phyloP scores from a whole-genome alignment of 1,140 invertebrate species.

The Nymphalis io region DNA sequence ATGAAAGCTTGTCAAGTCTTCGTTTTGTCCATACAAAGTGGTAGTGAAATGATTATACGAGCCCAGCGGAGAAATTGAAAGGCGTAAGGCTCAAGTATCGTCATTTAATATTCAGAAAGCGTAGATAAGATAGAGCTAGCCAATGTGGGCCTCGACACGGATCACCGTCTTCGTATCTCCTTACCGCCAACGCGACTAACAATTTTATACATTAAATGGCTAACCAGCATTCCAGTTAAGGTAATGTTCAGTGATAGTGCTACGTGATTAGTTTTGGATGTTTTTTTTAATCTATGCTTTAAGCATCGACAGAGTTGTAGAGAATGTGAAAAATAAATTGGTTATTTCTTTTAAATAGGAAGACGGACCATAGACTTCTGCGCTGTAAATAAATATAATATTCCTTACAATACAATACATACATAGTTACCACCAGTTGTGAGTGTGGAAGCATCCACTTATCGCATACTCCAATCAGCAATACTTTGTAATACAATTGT shows the following conservation, averaged over 20 bases:
- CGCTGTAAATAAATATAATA: too few species aligned
- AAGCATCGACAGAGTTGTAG: too few species aligned
- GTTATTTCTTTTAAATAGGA: too few species aligned
- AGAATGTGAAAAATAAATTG: too few species aligned
- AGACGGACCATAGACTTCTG: too few species aligned
- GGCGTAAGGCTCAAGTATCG: slow-evolving; percentile 46
- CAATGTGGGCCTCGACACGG: slow-evolving; percentile 66
- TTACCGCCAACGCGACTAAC: slow-evolving; percentile 14
- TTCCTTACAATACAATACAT: too few species aligned
- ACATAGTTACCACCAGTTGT: too few species aligned
- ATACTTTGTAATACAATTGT: too few species aligned
- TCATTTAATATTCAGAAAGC: slow-evolving; percentile 67
- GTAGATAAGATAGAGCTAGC: slow-evolving; percentile 59
- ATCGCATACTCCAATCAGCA: too few species aligned
- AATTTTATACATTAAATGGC: slow-evolving; percentile 11
- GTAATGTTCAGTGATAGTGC: background rate
- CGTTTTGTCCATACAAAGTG: slow-evolving; percentile 44
- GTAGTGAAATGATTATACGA: slow-evolving; percentile 37
- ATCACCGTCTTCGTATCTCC: slow-evolving; percentile 32
- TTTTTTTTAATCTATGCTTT: too few species aligned
- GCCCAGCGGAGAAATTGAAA: slow-evolving; percentile 62
- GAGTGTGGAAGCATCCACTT: too few species aligned
- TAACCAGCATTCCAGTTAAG: background rate
- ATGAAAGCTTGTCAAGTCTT: slow-evolving; percentile 26
- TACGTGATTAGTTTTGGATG: too few species aligned